Evolutionary conservation across 30 jellyfish, hydroid and myxozoan genomes (phyloP), one percentile per base, ranked within the genome.

Genomic region (Phacellophora camtschatica): DNA sequence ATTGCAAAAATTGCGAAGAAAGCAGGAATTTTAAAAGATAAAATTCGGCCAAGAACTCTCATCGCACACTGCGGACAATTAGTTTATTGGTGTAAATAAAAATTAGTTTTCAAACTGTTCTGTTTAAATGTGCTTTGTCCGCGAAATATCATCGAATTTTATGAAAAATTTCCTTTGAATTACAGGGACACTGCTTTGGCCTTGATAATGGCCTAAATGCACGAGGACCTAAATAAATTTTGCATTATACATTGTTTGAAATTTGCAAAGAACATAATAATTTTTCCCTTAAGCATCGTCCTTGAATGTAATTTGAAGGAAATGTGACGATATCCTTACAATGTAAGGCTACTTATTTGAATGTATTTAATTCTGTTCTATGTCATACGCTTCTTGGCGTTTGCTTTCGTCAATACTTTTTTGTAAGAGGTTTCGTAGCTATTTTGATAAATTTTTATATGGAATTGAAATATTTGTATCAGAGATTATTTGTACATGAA

Each of bases 401-500:
- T 59, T 24, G 78, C 78, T 61, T 59, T 48, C 23, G 45, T 48
- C 58, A 29, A 61, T 29, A 20, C 81, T 28, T 75, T 34, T 71
- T 75, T 57, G 29, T 57, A 36, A 56, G 57, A 28, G 77, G 55
- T 20, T 75, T 77, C 82, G 46, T 64, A 30, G 81, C 56, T 49
- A 48, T 80, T 80, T 80, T 64, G 74, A 67, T 64, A 45, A 80
- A 80, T 45, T 80, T 71, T 80, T 80, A 80, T 80, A 80, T 27
- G 72, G 91, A 80, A 80, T 80, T 80, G 75, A 66, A 80, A 66
- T 80, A 66, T 80, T 80, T 80, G 83, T 51, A 80, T 71, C 68
- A 80, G 91, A 80, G 91, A 80, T 70, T 80, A 80, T 80, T 75
- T 80, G 91, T 80, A 80, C 91, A 80, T 80, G 91, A 66, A 51